Conservation (phyloP, 2,888 invertebrate genomes). For the Platycnemis pennipes region DNA sequence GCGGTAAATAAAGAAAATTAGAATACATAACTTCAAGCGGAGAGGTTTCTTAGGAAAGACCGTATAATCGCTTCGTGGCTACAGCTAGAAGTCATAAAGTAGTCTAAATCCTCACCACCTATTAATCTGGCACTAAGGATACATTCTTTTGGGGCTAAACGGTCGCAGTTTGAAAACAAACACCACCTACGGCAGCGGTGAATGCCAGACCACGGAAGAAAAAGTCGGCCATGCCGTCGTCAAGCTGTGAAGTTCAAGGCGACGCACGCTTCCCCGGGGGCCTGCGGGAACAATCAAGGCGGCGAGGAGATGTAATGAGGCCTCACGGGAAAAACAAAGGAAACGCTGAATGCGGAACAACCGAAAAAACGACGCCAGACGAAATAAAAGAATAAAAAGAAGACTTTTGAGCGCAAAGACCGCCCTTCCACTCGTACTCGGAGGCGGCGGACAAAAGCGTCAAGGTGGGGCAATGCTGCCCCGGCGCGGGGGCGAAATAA, state of each 20-base stretch:
- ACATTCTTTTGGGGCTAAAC: slow-evolving; percentile 10
- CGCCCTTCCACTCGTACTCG: no score
- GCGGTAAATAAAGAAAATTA: no score
- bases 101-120: background rate
- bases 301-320: background rate
- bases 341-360: background rate
- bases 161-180: background rate
- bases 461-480: background rate
- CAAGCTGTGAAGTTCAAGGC: background rate
- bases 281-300: background rate
- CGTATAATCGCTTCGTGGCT: no score
- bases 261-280: background rate
- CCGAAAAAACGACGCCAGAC: slow-evolving; percentile 2
- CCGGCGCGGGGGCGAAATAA: background rate
- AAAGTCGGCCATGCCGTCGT: background rate
- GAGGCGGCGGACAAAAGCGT: background rate
- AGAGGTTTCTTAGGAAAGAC: no score
- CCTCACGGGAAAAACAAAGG: background rate
- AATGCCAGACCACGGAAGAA: background rate
- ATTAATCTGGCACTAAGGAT: background rate
- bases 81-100: no score
- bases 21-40: no score
- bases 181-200: background rate
- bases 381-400: background rate
- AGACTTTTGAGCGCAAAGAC: background rate